Evolutionary conservation across 2,888 invertebrate genomes (phyloP), one percentile per base, ranked within the genome.

Genomic region (Scaptomyza parva): DNA sequence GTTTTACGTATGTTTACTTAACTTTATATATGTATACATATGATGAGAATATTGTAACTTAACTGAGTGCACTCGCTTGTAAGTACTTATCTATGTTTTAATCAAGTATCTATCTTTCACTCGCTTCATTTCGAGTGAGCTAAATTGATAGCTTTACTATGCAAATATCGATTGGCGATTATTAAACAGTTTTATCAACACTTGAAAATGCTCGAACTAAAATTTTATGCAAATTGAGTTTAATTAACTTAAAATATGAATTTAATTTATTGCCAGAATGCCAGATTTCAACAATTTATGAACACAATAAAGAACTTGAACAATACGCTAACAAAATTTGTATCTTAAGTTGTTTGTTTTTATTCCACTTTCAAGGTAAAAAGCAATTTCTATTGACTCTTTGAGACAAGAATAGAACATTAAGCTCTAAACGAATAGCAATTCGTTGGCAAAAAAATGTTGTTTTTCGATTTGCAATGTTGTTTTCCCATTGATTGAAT

Each of bases 401-500:
- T 7, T 9, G 22, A 5, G 17, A 22, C 17, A 41, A 6, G 2
- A 35, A 28, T 33, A 14, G 4, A n/a, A 3, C 39, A 3, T 2
- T 14, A 20, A 17, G 8, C 57, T 50, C 52, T 57, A 70, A 61
- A 45, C 57, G 37, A 58, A 62, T 70, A n/a, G 59, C 43, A 22
- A 11, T n/a, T 41, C n/a, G 24, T 18, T 66, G 50, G 12, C 44
- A 41, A 37, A 44, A n/a, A n/a, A n/a, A 77, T 77, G 75, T 75
- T 75, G 65, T 73, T 74, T 86, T 84, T 39, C 82, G 70, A 69
- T 67, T 75, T n/a, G 24, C 69, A 66, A 77, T 77, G 75, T 75
- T 75, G 65, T 73, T 74, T 86, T 84, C 43, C 82, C 70, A 69
- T 67, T 75, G 78, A 84, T 86, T 86, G 71, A 71, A 66, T 78